Evolutionary conservation across 1,140 invertebrate species (phyloP), one percentile per base, ranked within the genome.

Genomic region (Ceratosolen solmsi): DNA sequence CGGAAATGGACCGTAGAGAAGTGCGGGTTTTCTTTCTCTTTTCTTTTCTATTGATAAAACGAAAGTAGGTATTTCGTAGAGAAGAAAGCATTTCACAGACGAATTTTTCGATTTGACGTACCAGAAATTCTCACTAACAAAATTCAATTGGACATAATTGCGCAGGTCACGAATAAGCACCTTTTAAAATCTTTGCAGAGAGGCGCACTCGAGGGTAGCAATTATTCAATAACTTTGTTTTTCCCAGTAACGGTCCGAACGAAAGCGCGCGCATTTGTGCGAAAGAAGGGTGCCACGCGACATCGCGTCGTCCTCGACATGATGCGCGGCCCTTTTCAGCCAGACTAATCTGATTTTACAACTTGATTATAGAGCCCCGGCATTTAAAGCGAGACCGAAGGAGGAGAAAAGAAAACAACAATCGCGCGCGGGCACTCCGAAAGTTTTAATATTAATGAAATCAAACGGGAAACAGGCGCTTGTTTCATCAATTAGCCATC

Each of bases 311-410:
- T 27, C 71, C 25, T n/a, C 20, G 51, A 7, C 38, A 63, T n/a
- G 36, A 38, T 65, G 71, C 30, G 38, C 70, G 79, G 49, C 80
- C 77, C 77, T 77, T 83, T 83, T 83, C 70, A 72, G 60, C 41
- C 54, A 58, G 63, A 81, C 82, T 84, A 80, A 85, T 83, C 72
- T 85, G 54, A 83, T 85, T 84, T 84, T 74, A 65, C 79, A 81
- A 83, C 77, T 84, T 82, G 68, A 85, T 84, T 84, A 85, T 41
- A 20, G 54, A 25, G 20, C 8, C 41, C 36, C 27, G 65, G 22
- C 73, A 20, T 77, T 71, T 72, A 77, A 82, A 82, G 51, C 75
- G 74, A 77, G 65, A 27, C 25, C 30, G 75, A 41, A 73, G 77
- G 73, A 63, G 38, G 56, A 72, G 20, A 25, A 22, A 58, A 25